Percentiles rank a stretch among this genome's conserved stretches.
Evolutionary conservation across 2,113 vertebrate species (phyloP).

Genomic region (Scopus umbretta): DNA sequence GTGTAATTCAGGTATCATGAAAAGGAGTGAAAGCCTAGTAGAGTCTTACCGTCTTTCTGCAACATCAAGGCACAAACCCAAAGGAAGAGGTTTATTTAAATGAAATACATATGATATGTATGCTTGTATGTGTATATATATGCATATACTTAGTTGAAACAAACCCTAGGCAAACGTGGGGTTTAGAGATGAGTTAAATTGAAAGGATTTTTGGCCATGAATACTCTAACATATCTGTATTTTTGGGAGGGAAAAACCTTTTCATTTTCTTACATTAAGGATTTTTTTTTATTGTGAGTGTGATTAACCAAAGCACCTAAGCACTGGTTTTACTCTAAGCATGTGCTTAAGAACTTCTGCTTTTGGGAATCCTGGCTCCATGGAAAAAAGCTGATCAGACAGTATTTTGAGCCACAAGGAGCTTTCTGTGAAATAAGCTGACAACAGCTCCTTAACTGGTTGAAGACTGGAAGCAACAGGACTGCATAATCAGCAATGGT

Average conservation of each 20-base stretch:
- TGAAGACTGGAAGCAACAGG: slow-evolving; percentile 19
- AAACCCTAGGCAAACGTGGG: neutral
- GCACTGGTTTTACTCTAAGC: neutral
- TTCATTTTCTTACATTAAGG: neutral
- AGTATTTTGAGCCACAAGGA: slow-evolving; percentile 23
- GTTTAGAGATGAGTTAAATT: neutral
- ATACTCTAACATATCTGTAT: neutral
- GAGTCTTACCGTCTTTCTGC: neutral
- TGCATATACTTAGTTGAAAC: neutral
- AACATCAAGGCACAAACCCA: neutral
- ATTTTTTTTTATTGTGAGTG: neutral
- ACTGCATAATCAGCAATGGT: neutral
- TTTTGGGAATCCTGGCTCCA: neutral
- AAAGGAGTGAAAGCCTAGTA: neutral
- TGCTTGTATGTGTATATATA: neutral
- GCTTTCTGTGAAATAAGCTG: slow-evolving; percentile 38
- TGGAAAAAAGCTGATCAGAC: slow-evolving; percentile 31
- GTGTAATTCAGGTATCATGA: neutral
- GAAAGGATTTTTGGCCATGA: neutral
- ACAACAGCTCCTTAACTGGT: slow-evolving; percentile 54
- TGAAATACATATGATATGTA: neutral
- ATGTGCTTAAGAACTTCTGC: neutral
- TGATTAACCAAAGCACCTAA: neutral
- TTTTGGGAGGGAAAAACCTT: neutral
- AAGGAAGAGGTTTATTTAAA: neutral